These are phyloP conservation scores for Leuciscus waleckii DNA, from an alignment of 2,797 vertebrate species.

Conservation along the genomic window DNA sequence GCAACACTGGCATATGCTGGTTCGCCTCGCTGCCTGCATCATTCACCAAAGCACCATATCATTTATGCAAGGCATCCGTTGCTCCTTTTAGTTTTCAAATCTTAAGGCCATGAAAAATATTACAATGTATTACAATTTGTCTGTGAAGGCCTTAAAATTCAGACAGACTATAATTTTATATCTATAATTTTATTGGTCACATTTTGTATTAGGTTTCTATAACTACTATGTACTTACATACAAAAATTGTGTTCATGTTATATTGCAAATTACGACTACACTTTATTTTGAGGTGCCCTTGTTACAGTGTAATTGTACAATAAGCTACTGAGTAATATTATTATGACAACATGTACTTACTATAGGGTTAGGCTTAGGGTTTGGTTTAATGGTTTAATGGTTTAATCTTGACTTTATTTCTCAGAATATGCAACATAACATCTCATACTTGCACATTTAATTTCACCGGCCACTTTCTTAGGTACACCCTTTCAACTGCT, in stretches of 20 bases:
- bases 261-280: too few relatives aligned
- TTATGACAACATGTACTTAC: too few relatives aligned
- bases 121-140: neutral
- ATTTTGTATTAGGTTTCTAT: neutral
- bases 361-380: too few relatives aligned
- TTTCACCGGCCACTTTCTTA: neutral
- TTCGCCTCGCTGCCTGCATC: slow-evolving; percentile 50
- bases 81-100: neutral
- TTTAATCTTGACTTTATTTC: neutral
- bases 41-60: slow-evolving; percentile 44
- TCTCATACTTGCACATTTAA: neutral
- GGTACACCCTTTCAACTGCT: neutral
- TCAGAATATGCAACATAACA: neutral
- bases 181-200: neutral
- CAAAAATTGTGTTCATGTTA: too few relatives aligned
- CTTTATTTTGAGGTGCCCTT: too few relatives aligned
- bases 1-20: slow-evolving; percentile 56
- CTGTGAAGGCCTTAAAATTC: neutral
- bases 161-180: neutral
- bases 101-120: neutral
- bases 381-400: too few relatives aligned
- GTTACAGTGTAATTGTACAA: too few relatives aligned
- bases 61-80: neutral
- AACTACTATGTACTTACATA: too few relatives aligned
- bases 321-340: too few relatives aligned